phyloP scores from a whole-genome alignment of 2,113 vertebrate species.

The Mirounga angustirostris region DNA sequence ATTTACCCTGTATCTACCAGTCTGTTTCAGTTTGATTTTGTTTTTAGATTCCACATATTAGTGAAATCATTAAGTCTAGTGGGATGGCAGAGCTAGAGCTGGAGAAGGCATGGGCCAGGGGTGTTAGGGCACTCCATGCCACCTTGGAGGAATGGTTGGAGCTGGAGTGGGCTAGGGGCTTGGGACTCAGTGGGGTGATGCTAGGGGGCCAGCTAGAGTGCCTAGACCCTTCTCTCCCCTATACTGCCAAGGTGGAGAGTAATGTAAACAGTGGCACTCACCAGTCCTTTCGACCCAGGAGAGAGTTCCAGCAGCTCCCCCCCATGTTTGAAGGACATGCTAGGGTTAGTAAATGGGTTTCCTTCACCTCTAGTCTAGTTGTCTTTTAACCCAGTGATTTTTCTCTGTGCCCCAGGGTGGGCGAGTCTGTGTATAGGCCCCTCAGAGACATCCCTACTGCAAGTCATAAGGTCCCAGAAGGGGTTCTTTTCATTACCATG shows the following conservation, averaged over 20 bases:
- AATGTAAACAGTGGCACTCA: background rate
- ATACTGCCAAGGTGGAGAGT: background rate
- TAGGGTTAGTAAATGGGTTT: background rate
- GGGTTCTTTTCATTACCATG: background rate
- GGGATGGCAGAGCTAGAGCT: background rate
- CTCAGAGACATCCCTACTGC: background rate
- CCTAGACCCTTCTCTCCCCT: background rate
- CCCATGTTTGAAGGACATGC: background rate
- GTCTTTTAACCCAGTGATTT: background rate
- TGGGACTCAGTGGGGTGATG: background rate
- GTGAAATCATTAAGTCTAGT: background rate
- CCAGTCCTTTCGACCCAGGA: background rate
- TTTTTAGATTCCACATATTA: background rate
- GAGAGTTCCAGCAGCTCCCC: background rate
- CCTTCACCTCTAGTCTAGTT: background rate
- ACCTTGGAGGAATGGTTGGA: background rate
- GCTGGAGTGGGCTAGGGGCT: background rate
- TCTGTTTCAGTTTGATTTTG: background rate
- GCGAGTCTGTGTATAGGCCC: background rate
- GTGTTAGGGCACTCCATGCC: background rate
- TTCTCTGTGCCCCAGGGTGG: background rate
- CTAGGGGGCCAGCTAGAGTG: background rate
- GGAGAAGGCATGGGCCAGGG: background rate
- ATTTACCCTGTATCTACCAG: background rate
- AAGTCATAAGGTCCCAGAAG: background rate